Conservation (phyloP, 2,888 invertebrate genomes). For the Anthophora plumipes region DNA sequence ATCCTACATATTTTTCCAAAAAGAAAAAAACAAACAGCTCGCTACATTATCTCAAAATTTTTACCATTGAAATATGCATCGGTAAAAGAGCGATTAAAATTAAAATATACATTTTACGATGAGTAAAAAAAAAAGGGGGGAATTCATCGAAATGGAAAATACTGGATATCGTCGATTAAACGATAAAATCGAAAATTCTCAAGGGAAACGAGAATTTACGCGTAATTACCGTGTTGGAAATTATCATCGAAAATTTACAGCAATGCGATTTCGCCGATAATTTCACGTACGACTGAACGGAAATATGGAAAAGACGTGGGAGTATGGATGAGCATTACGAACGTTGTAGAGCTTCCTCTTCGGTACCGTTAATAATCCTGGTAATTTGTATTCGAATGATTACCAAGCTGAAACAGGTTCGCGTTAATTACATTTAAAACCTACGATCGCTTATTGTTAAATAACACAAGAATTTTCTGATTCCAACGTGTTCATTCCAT, state of each 20-base stretch:
- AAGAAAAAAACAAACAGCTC: no score
- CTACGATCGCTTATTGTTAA: not conserved
- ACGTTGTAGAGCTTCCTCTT: not conserved
- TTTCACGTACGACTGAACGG: not conserved
- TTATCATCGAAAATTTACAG: constrained; percentile 20
- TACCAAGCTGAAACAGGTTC: constrained; percentile 15
- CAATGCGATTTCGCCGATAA: constrained; percentile 14
- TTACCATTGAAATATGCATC: not conserved
- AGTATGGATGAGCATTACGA: constrained; percentile 19
- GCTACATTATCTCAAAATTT: not conserved
- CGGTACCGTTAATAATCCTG: constrained; percentile 56
- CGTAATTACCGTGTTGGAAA: not conserved
- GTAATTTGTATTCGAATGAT: constrained; percentile 35
- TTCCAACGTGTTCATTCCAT: not conserved
- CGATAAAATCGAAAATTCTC: not conserved
- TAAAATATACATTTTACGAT: not conserved
- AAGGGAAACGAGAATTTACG: not conserved
- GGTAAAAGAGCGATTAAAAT: not conserved
- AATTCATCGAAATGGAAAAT: not conserved
- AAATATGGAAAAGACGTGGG: constrained; percentile 13
- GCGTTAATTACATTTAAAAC: constrained; percentile 4
- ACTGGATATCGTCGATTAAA: not conserved
- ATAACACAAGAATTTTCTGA: not conserved
- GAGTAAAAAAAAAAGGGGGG: no score
- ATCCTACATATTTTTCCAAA: no score